Evolutionary conservation across 2,888 invertebrate genomes (phyloP).

Genomic region (Sphecodes monilicornis): DNA sequence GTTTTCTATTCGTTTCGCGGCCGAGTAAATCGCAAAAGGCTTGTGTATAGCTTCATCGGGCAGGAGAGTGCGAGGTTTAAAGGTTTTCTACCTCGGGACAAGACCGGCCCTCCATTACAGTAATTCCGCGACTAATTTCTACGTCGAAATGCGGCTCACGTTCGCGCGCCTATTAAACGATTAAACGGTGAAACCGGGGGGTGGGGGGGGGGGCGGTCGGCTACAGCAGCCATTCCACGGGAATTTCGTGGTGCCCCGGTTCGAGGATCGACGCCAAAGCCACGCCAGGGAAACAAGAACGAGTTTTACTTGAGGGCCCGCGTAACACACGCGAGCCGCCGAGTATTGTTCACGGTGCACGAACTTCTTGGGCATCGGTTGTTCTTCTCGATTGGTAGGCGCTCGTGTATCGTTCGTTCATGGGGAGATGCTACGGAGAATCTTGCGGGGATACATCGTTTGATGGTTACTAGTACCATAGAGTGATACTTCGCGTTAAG

Average conservation of each 20-base stretch:
- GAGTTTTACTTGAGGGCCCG: background rate
- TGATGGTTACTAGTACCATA: no score
- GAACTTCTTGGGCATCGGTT: no score
- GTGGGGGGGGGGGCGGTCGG: background rate
- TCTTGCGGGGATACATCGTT: no score
- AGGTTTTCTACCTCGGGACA: background rate
- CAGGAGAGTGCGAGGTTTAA: background rate
- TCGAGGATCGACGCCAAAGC: background rate
- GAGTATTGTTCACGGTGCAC: background rate
- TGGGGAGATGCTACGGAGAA: no score
- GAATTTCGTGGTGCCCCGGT: conserved; percentile 8
- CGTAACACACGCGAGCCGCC: background rate
- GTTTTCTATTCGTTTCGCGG: background rate
- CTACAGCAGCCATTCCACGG: conserved; percentile 17
- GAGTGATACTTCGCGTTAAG: no score
- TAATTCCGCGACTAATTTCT: conserved; percentile 5
- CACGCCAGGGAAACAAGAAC: background rate
- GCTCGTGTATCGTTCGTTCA: no score
- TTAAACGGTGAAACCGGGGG: conserved; percentile 24
- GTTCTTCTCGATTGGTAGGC: background rate
- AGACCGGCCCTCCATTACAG: background rate
- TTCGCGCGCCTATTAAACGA: conserved; percentile 30
- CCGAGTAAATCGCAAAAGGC: background rate
- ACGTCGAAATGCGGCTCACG: conserved; percentile 22
- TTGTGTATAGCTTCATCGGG: background rate